Evolutionary conservation across 1,140 invertebrate species (phyloP).

Genomic region (Hormaphis cornu): DNA sequence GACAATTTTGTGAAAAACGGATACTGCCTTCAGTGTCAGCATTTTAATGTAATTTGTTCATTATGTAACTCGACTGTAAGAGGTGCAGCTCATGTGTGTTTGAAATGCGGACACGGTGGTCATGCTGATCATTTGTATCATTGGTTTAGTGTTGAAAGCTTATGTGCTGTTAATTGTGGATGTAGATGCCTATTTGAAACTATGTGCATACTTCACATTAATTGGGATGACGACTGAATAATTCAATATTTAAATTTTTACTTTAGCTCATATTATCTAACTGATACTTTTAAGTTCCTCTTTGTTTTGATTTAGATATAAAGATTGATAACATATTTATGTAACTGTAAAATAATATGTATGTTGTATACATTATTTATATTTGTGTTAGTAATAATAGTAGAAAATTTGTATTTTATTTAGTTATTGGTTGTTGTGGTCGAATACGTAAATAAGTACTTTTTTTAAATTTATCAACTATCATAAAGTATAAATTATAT

Average conservation of each 20-base stretch:
- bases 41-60: constrained; percentile 62
- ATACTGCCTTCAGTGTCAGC: constrained; percentile 60
- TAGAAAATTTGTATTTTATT: too few species aligned
- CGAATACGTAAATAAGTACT: too few species aligned
- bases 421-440: too few species aligned
- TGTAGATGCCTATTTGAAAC: constrained; percentile 71
- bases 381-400: too few species aligned
- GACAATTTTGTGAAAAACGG: constrained; percentile 47
- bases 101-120: constrained; percentile 82
- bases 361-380: too few species aligned
- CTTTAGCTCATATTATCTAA: background rate
- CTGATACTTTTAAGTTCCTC: background rate
- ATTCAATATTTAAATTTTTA: background rate
- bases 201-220: constrained; percentile 32
- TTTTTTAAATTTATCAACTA: too few species aligned
- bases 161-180: constrained; percentile 76
- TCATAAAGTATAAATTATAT: too few species aligned
- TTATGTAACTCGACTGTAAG: constrained; percentile 77
- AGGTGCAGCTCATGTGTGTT: constrained; percentile 67
- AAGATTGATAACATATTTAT: too few species aligned
- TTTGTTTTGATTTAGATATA: background rate
- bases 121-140: constrained; percentile 69
- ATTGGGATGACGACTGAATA: constrained; percentile 9
- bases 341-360: too few species aligned
- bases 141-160: constrained; percentile 62